Base-by-base conservation (phyloP, 2,113 vertebrate genomes). In the Bostrychus sinensis region DNA sequence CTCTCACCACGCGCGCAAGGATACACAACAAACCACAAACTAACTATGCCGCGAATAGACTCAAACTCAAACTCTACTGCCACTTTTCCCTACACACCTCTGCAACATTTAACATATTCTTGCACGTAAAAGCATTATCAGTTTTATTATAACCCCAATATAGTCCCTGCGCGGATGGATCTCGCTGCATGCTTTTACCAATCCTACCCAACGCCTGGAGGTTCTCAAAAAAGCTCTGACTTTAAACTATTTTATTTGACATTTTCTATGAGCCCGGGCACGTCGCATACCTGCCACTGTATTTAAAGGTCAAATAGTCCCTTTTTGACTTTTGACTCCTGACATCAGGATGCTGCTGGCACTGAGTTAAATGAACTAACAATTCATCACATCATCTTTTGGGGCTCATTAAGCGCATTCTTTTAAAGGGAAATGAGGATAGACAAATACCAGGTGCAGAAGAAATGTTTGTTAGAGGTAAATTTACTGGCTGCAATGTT, bases 211-310 rank as follows among this genome's bases (percentile, higher is more conserved):
- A 11, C 28, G 80, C 88, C 81, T 19, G 23, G 67, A 80, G 84
- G 57, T 73, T 20, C 65, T 56, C n/a, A 74, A 77, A 75, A 62
- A 57, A 75, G 36, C 7, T 71, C 78, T 81, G 61, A 68, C 77
- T 72, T 85, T 77, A 80, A 84, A 77, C 38, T 68, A n/a, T 30
- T 51, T 80, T 82, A 66, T 78, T 77, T 73, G 56, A 57, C 73
- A 61, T 76, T 26, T 75, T 84, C 32, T 74, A 64, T 86, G 59
- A 1, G 84, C 59, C 76, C 28, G 2, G 48, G 45, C 86, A 82
- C 8, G 86, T 80, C 36, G 57, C 87, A 87, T 87, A 82, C 84
- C 81, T 65, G 26, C 0, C 30, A 70, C 41, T 74, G 78, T 79
- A 75, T 80, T 51, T 60, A 75, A 67, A 78, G 70, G 72, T 70